Percentiles rank a stretch among this genome's conserved stretches.
Evolutionary conservation across 2,797 vertebrate species (phyloP).

Genomic region (Allenopithecus nigroviridis): DNA sequence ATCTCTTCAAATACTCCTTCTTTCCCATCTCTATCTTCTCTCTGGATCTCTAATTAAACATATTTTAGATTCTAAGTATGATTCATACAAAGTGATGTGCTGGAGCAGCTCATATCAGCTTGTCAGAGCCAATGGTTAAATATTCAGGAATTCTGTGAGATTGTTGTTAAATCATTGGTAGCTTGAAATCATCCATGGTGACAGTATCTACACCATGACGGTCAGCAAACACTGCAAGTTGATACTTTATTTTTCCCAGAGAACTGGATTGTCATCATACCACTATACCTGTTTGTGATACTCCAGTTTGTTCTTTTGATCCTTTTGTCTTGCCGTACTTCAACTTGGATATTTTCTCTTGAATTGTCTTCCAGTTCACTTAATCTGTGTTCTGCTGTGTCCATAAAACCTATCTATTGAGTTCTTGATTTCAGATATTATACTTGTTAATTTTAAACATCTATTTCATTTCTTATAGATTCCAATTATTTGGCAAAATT

Average conservation of each 20-base stretch:
- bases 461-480: neutral
- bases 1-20: neutral
- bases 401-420: neutral
- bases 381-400: neutral
- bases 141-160: neutral
- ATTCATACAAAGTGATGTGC: neutral
- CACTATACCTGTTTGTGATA: neutral
- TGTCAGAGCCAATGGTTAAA: neutral
- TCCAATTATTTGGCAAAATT: neutral
- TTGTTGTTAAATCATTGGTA: neutral
- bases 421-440: neutral
- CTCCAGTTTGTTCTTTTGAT: neutral
- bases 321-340: neutral
- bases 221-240: neutral
- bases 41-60: neutral
- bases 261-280: neutral
- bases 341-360: neutral
- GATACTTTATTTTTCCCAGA: neutral
- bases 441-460: neutral
- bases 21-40: neutral
- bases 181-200: neutral
- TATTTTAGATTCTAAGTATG: neutral
- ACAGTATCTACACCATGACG: neutral
- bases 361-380: neutral
- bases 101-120: neutral